These are phyloP conservation scores for Quiscalus mexicanus DNA, from an alignment of 2,113 vertebrate species.

Conservation along the genomic window DNA sequence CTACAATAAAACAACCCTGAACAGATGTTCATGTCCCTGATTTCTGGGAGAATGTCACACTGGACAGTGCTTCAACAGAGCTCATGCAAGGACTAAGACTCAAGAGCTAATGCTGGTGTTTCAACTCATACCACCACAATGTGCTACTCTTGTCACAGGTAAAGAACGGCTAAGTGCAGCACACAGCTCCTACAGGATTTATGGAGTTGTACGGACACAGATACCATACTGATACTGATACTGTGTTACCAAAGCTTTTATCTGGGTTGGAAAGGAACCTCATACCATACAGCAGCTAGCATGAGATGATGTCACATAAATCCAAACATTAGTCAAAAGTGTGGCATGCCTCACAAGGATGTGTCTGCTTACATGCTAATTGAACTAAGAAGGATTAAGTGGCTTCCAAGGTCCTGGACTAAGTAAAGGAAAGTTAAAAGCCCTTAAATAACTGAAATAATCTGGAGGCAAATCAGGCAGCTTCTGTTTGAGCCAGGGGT, in stretches of 20 bases:
- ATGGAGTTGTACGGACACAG: not conserved
- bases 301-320: not conserved
- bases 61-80: not conserved
- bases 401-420: not conserved
- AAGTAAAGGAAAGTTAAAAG: not conserved
- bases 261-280: not conserved
- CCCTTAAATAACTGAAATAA: not conserved
- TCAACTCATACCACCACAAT: not conserved
- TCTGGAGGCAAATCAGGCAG: not conserved
- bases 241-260: not conserved
- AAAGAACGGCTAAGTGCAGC: not conserved
- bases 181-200: not conserved
- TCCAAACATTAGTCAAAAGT: not conserved
- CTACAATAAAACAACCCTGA: slow-evolving; percentile 2
- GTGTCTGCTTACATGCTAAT: not conserved
- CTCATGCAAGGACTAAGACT: not conserved
- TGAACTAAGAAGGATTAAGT: not conserved
- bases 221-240: not conserved
- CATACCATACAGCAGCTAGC: not conserved
- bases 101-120: not conserved
- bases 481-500: not conserved
- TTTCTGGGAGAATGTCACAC: not conserved
- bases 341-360: not conserved
- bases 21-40: not conserved
- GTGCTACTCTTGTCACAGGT: not conserved